These are phyloP conservation scores for Rhyacichthys aspro DNA, from an alignment of 2,797 vertebrate genomes.

Conservation along the genomic window DNA sequence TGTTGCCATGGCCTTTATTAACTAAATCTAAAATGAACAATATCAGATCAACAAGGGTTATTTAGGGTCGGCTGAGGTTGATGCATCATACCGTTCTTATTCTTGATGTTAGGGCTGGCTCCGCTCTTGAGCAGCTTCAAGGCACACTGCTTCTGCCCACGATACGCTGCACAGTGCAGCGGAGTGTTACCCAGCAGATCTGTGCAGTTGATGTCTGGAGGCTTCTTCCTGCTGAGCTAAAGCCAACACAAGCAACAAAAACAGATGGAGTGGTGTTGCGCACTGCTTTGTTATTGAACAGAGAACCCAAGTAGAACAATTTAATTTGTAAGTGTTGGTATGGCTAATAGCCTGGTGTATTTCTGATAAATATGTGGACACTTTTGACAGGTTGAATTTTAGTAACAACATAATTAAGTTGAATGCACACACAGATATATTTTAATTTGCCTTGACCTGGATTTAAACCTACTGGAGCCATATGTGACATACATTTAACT, in stretches of 20 bases:
- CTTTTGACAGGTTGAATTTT: too few species aligned
- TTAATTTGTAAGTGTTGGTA: slow-evolving; percentile 14
- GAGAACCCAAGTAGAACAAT: slow-evolving; percentile 8
- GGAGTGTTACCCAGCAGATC: slow-evolving; percentile 96
- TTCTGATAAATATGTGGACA: background rate
- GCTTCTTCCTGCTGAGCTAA: slow-evolving; percentile 89
- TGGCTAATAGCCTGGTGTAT: background rate
- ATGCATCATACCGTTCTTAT: slow-evolving; percentile 86
- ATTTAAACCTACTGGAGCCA: too few species aligned
- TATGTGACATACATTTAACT: too few species aligned
- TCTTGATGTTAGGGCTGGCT: slow-evolving; percentile 85
- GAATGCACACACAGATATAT: too few species aligned
- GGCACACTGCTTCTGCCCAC: slow-evolving; percentile 90
- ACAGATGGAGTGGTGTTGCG: slow-evolving; percentile 15
- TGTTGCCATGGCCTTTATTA: background rate
- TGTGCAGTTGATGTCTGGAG: slow-evolving; percentile 88
- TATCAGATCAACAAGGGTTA: background rate
- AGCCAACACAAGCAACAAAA: slow-evolving; percentile 21
- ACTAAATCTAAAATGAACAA: background rate
- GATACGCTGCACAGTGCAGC: slow-evolving; percentile 93
- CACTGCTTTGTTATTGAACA: slow-evolving; percentile 23
- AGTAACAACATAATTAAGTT: too few species aligned
- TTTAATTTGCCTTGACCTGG: slow-evolving; percentile 11
- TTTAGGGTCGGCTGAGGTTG: background rate
- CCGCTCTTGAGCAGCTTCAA: slow-evolving; percentile 89